Conservation (phyloP, 2,888 invertebrate genomes). For the Anthoptus insignis region DNA sequence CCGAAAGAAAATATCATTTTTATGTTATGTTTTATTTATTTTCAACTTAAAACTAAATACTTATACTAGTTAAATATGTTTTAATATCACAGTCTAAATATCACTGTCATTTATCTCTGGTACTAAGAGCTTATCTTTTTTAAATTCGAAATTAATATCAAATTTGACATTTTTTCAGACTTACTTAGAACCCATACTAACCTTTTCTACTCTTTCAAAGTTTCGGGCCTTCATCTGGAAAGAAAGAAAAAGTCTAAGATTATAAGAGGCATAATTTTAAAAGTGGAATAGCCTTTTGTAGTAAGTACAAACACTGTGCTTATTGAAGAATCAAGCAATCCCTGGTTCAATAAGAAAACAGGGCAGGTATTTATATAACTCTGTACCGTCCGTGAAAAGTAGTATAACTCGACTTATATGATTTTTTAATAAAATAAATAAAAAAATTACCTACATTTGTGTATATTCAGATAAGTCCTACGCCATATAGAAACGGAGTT, state of each 20-base stretch:
- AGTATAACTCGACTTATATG: too few species aligned
- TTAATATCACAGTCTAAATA: slow-evolving; percentile 38
- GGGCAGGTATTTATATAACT: too few species aligned
- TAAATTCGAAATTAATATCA: slow-evolving; percentile 54
- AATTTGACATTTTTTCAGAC: slow-evolving; percentile 49
- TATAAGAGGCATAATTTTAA: background rate
- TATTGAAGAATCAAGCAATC: too few species aligned
- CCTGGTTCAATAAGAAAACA: too few species aligned
- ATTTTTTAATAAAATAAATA: too few species aligned
- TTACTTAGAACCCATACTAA: slow-evolving; percentile 85
- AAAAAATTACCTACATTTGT: too few species aligned
- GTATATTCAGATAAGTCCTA: too few species aligned
- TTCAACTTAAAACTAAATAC: slow-evolving; percentile 60
- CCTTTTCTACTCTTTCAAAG: slow-evolving; percentile 99
- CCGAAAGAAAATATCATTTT: slow-evolving; percentile 74
- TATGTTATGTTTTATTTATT: slow-evolving; percentile 65
- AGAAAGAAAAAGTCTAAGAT: slow-evolving; percentile 52
- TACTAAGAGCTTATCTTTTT: background rate
- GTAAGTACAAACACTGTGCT: too few species aligned
- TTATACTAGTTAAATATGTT: slow-evolving; percentile 15
- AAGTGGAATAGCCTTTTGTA: too few species aligned
- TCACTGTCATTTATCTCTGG: background rate
- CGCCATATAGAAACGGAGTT: too few species aligned
- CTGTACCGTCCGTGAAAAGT: too few species aligned
- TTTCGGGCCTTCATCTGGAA: slow-evolving; percentile 98